Evolutionary conservation across 2,888 invertebrate species (phyloP), one percentile per base, ranked within the genome.

Genomic region (Arrhopalites spinosus): DNA sequence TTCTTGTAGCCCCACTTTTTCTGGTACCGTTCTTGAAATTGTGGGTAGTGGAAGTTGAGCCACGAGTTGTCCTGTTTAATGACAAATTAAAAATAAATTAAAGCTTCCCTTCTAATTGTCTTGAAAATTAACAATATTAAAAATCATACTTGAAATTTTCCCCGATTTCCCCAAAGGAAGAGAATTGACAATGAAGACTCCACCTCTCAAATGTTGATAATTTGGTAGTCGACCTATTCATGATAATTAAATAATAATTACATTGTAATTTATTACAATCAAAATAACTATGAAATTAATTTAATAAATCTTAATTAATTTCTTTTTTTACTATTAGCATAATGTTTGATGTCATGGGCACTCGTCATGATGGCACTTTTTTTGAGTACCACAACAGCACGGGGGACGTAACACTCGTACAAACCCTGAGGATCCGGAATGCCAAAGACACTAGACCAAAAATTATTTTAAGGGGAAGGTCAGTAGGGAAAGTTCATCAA

Each of bases 341-440:
- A 81, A 23, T 80, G 73, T 23, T 69, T 43, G 63, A 81, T 74
- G 64, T 81, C 80, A 47, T 78, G 76, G 0, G 78, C 27, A 7
- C 72, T n/a, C n/a, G 74, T 29, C 47, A 25, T 43, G 20, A 27
- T 0, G 20, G 61, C 53, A 7, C 74, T 30, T 3, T 47, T 20
- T 36, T 73, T 76, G 11, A 80, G 56, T 0, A 78, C 80, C 17
- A 81, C 78, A 69, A 82, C 71, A 13, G 80, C 81, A 27, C 81
- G 63, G 1, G 81, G 81, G 43, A 82, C 75, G 17, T 80, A 77
- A 71, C n/a, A n/a, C n/a, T n/a, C n/a, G n/a, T 80, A 80, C 13
- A 79, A 77, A 25, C 80, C 80, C n/a, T 81, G 67, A 17, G 80
- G 79, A 66, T 81, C 81, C 1, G 74, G 77, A 23, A 81, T 69